Base-by-base conservation (phyloP, 1,140 invertebrate species). In the Wiebesia pumilae region DNA sequence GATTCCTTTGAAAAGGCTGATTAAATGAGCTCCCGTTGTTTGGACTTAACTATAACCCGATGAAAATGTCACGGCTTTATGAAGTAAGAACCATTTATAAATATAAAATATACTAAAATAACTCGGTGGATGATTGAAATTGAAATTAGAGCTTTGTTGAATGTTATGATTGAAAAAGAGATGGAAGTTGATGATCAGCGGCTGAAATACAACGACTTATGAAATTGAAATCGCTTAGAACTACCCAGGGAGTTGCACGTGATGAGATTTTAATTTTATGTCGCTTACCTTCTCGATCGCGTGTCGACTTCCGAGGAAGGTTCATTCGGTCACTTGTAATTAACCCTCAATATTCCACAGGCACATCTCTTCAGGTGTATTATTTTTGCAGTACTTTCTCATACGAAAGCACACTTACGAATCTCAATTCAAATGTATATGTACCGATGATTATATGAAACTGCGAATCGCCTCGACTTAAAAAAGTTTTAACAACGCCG, bases 141-240 rank as follows among this genome's bases (percentile, higher is more conserved):
- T 21, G 40, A 69, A 65, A 12, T 54, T 54, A 65, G 33, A 40
- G 54, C 6, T 1, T 0, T 38, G 51, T 35, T 1, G 62, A 78
- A 54, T 54, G 0, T 65, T 69, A 81, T 69, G n/a, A 65, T 82
- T 38, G n/a, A 69, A 51, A 67, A 12, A 38, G 27, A 21, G 30
- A 38, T 12, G 10, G 40, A 71, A 71, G n/a, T 6, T 40, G 69
- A 30, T 16, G 3, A 12, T n/a, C 7, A 21, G 69, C 3, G 69
- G 21, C n/a, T 73, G 65, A 0, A 69, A 69, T 73, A 40, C 21
- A 73, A 14, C 9, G 1, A 67, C 69, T 21, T 38, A 38, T 38
- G 7, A 83, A 73, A 83, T 83, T 73, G 30, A 82, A 82, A 82
- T n/a, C 81, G n/a, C 12, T 83, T 62, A 27, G 21, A 81, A 43